Evolutionary conservation across 1,140 invertebrate genomes (phyloP), one percentile per base, ranked within the genome.

Genomic region (Heliconius nattereri): DNA sequence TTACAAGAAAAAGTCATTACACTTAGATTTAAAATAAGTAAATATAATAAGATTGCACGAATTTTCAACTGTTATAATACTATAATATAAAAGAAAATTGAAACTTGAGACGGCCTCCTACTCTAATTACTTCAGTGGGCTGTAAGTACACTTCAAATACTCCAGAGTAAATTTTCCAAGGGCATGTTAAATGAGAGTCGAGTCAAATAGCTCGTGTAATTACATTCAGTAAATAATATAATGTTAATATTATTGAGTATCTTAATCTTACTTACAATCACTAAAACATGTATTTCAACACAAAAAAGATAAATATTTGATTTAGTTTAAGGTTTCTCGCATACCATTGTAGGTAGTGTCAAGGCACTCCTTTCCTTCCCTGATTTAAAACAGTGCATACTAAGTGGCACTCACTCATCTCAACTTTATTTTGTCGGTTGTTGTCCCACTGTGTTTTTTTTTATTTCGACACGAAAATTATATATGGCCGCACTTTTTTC

Each of bases 171-270:
- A 73, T 73, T 73, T 73, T 45, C 45, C 45, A 73, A 73, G 23
- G 72, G 72, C 40, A 73, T 37, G 40, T 49, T 73, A 73, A 73
- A 49, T 73, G 37, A 73, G 32, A 73, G 40, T 49, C 72, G n/a
- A 49, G 37, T 19, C 72, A 73, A 73, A 73, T 73, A 32, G 72
- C 72, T 52, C 72, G 20, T 73, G 72, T 73, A 73, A 73, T 73
- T 73, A 73, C 29, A 73, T 52, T 19, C 29, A 29, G 71, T 11
- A 29, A 26, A 66, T 66, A 66, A 66, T 5, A 66, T 29, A 66
- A 29, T 29, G 23, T 26, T 29, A 66, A 66, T 66, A 66, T 26
- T 66, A 66, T 29, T 29, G n/a, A 29, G 1, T 66, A 66, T 26
- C 13, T 66, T 26, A 66, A 29, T 66, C 23, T 66, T 66, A 57